A percentile compares a stretch with the other conserved stretches of the same genome.
phyloP scores from a whole-genome alignment of 2,797 vertebrate genomes.

The Acanthornis magna region DNA sequence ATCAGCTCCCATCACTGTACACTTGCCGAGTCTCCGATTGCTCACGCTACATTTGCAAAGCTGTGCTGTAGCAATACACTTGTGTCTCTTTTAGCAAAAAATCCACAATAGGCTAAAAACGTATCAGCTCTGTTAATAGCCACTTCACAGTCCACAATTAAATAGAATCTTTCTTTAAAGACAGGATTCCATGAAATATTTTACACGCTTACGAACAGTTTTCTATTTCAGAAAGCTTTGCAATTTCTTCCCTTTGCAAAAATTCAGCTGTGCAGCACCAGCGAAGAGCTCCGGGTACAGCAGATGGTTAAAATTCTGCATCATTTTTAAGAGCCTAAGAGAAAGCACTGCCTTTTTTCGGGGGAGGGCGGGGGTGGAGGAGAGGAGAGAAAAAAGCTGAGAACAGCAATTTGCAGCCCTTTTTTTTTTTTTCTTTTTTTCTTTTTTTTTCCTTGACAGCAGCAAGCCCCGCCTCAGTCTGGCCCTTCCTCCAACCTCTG shows the following conservation, averaged over 20 bases:
- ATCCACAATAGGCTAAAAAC: neutral
- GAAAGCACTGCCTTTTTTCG: conserved; percentile 71
- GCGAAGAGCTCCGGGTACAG: neutral
- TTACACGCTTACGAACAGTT: neutral
- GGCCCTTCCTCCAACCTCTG: conserved; percentile 72
- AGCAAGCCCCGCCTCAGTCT: conserved; percentile 60
- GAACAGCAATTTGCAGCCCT: conserved; percentile 69
- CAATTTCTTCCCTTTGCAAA: neutral
- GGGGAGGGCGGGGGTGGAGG: neutral
- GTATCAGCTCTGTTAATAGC: rapidly evolving
- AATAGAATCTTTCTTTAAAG: neutral
- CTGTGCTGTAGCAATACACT: neutral
- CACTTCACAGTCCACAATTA: rapidly evolving
- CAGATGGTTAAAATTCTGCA: conserved; percentile 54
- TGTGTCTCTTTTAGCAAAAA: neutral
- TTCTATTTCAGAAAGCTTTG: neutral
- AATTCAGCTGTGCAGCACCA: neutral
- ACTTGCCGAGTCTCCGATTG: rapidly evolving
- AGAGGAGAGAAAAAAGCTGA: conserved; percentile 73
- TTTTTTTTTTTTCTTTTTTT: neutral
- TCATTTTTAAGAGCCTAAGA: conserved; percentile 49
- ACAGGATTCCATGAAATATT: neutral
- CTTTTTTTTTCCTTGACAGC: conserved; percentile 37
- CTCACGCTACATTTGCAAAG: rapidly evolving
- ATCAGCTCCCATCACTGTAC: neutral